phyloP scores from a whole-genome alignment of 2,797 vertebrate genomes.

The Discoglossus pictus region DNA sequence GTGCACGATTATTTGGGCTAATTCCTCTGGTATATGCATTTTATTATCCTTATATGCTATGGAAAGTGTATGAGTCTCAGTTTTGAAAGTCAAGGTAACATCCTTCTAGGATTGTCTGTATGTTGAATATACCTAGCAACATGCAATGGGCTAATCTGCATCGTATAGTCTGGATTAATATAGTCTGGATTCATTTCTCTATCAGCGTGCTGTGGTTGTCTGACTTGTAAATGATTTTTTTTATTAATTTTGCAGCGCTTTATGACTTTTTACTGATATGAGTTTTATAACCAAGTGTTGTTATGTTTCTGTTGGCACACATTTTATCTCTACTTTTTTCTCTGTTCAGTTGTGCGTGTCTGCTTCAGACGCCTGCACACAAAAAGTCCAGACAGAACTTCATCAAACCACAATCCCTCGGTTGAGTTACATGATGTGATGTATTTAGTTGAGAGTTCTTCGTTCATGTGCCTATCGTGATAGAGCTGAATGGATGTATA shows the following conservation, averaged over 20 bases:
- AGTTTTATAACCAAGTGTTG: slow-evolving; percentile 5
- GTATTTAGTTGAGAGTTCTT: slow-evolving; percentile 9
- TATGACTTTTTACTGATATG: background rate
- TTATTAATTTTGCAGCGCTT: background rate
- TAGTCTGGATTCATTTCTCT: background rate
- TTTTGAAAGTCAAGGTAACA: too few species aligned
- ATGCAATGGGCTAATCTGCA: slow-evolving; percentile 1
- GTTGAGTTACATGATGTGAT: slow-evolving; percentile 5
- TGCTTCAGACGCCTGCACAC: slow-evolving; percentile 13
- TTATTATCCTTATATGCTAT: too few species aligned
- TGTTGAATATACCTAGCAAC: too few species aligned
- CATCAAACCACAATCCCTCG: slow-evolving; percentile 17
- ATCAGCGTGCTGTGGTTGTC: too few species aligned
- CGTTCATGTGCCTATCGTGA: too few species aligned
- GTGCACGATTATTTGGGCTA: too few species aligned
- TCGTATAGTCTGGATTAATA: background rate
- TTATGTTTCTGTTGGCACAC: slow-evolving; percentile 29
- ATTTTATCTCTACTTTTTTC: slow-evolving; percentile 26
- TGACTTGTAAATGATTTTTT: too few species aligned
- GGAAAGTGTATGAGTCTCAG: too few species aligned
- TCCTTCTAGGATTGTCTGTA: too few species aligned
- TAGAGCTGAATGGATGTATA: too few species aligned
- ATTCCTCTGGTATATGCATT: too few species aligned
- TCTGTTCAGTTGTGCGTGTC: slow-evolving; percentile 30
- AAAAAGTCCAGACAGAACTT: slow-evolving; percentile 32